Conservation (phyloP, 2,113 vertebrate species). For the Sphaerodactylus townsendi region DNA sequence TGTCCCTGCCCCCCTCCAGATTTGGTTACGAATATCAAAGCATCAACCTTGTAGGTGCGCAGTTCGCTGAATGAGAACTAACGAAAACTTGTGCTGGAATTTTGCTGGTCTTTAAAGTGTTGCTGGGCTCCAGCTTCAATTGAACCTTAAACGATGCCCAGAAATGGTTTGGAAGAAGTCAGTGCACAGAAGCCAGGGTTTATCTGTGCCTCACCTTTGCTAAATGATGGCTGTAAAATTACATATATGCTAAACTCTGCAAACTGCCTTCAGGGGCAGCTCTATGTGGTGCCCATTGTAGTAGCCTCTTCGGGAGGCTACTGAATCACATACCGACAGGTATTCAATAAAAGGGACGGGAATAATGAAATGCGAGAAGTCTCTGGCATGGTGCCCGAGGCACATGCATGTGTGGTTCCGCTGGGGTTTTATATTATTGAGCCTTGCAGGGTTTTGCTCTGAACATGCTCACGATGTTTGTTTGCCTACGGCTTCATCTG, state of each 20-base stretch:
- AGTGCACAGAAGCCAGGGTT: background rate
- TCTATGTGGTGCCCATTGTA: background rate
- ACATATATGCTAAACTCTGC: background rate
- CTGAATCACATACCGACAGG: background rate
- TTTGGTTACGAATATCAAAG: no score
- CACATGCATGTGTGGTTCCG: background rate
- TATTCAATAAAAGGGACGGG: background rate
- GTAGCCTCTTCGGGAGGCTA: background rate
- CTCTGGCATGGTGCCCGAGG: background rate
- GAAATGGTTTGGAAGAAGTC: background rate
- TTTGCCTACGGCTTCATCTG: slow-evolving; percentile 6
- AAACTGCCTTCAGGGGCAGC: background rate
- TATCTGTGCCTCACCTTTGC: background rate
- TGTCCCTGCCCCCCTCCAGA: no score
- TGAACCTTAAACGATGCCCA: background rate
- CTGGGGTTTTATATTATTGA: slow-evolving; percentile 1
- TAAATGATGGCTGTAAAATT: background rate
- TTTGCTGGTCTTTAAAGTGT: no score
- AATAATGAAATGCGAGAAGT: background rate
- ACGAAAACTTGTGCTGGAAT: no score
- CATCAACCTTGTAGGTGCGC: no score
- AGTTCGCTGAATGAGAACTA: no score
- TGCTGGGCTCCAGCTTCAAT: no score
- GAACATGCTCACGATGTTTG: slow-evolving; percentile 16
- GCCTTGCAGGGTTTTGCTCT: slow-evolving; percentile 10